Base-by-base conservation (phyloP, 2,888 invertebrate genomes). In the Rambutsinella grinnellia region DNA sequence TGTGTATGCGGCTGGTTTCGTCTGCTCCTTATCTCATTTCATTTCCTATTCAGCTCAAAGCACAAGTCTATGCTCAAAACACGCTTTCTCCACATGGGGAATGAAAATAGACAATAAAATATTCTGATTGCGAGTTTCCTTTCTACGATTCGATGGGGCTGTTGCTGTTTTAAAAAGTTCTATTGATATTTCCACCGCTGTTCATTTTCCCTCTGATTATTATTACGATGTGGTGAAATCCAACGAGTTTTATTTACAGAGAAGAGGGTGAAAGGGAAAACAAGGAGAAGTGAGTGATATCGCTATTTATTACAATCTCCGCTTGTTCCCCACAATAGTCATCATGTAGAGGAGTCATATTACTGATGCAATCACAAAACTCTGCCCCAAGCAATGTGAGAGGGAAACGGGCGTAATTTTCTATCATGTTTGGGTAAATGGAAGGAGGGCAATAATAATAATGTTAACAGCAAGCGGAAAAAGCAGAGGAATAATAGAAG, bases 1-100 rank as follows among this genome's bases (percentile, higher is more conserved):
- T 54, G 23, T 54, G 54, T 21, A 23, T 53, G 17, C 53, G 19
- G 23, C 54, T 54, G 65, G 63, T 54, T 65, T 47, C 46, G 57
- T 46, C 66, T 66, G 24, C 54, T 67, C 44, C 67, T 67, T 67
- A 67, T 67, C 67, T 67, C 67, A 67, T 57, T 67, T 49, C 49
- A 47, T 67, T 58, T 58, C 49, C 67, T 67, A n/a, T 46, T 19
- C 28, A 27, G 28, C 28, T 3, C 47, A 47, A 44, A n/a, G 10
- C 13, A 36, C 5, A 36, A 36, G 36, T 49, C 49, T 49, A 8
- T 13, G 49, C 19, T 17, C 15, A 19, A n/a, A 49, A 49, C 49
- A 49, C 6, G 36, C 36, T 36, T 36, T 36, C 36, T 36, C 36
- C 36, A 36, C 5, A 36, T 36, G 36, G 36, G 13, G 36, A 36